Percentiles rank a stretch among this genome's conserved stretches.
These are phyloP conservation scores for Epizoanthus scotinus DNA, from an alignment of 92 coral and sea anemone genomes.

Conservation along the genomic window DNA sequence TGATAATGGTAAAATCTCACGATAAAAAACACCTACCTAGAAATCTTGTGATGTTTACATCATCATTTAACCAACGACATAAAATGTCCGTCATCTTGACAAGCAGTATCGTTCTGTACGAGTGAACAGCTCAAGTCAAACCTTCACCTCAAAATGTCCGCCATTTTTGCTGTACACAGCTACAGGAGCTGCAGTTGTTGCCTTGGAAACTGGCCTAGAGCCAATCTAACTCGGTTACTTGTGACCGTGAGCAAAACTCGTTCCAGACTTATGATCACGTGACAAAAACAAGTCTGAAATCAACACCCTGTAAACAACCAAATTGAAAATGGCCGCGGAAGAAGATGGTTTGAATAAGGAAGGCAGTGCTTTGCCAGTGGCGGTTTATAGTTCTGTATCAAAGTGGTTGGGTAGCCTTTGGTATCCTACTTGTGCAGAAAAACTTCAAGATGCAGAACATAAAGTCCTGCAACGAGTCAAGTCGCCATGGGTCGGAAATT, in stretches of 20 bases:
- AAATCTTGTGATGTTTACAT: slow-evolving; percentile 78
- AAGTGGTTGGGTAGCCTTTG: slow-evolving; percentile 68
- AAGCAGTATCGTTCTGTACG: slow-evolving; percentile 17
- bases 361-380: neutral
- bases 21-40: slow-evolving; percentile 70
- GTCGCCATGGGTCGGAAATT: slow-evolving; percentile 83
- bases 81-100: slow-evolving; percentile 89
- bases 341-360: slow-evolving; percentile 1
- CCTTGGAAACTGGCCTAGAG: slow-evolving; percentile 52
- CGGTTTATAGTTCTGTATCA: slow-evolving; percentile 37
- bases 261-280: neutral
- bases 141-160: slow-evolving; percentile 58
- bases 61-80: slow-evolving; percentile 98
- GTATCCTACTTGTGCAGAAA: slow-evolving; percentile 76
- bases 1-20: neutral
- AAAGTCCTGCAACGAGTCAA: slow-evolving; percentile 66
- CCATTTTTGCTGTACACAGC: slow-evolving; percentile 60
- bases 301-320: slow-evolving; percentile 11
- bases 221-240: slow-evolving; percentile 6
- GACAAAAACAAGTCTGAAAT: neutral
- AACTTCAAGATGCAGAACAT: slow-evolving; percentile 77
- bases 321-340: slow-evolving; percentile 33
- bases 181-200: slow-evolving; percentile 48
- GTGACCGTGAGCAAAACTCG: neutral
- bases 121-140: neutral